These are phyloP conservation scores for Rhingia rostrata DNA, from an alignment of 2,888 invertebrate genomes.

Conservation along the genomic window DNA sequence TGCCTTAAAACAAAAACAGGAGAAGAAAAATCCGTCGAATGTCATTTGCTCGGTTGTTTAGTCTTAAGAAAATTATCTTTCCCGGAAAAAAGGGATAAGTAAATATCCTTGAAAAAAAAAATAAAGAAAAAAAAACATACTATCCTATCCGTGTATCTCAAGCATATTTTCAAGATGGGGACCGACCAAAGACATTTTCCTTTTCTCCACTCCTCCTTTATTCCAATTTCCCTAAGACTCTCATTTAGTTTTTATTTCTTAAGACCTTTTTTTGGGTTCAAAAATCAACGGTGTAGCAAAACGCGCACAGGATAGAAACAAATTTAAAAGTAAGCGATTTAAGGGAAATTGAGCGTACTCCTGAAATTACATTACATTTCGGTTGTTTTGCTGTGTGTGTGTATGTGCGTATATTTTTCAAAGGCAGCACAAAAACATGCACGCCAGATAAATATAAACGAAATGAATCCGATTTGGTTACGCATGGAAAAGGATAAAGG, in stretches of 20 bases:
- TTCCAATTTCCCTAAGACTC: conserved; percentile 64
- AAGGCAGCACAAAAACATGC: not conserved
- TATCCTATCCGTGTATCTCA: conserved; percentile 31
- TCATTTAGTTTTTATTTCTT: conserved; percentile 64
- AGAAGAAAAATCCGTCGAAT: conserved; percentile 18
- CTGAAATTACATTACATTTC: conserved; percentile 64
- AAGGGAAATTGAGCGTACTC: conserved; percentile 71
- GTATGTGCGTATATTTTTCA: conserved; percentile 9
- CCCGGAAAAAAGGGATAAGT: conserved; percentile 67
- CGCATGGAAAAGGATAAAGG: conserved; percentile 57
- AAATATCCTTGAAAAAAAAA: conserved; percentile 53
- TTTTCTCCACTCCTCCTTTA: conserved; percentile 12
- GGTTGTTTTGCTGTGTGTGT: conserved; percentile 33
- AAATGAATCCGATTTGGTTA: conserved; percentile 55
- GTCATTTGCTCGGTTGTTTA: conserved; percentile 56
- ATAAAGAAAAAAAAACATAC: conserved; percentile 17
- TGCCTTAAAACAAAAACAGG: conserved; percentile 53
- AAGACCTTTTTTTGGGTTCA: conserved; percentile 43
- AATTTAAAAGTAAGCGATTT: conserved; percentile 71
- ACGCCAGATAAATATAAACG: not conserved
- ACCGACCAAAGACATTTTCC: conserved; percentile 45
- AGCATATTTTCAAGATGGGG: conserved; percentile 60
- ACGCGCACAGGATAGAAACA: conserved; percentile 26
- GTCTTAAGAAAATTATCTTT: conserved; percentile 65
- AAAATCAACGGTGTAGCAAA: conserved; percentile 28